Evolutionary conservation across 2,888 invertebrate species (phyloP).

Genomic region (Heliconius sara): DNA sequence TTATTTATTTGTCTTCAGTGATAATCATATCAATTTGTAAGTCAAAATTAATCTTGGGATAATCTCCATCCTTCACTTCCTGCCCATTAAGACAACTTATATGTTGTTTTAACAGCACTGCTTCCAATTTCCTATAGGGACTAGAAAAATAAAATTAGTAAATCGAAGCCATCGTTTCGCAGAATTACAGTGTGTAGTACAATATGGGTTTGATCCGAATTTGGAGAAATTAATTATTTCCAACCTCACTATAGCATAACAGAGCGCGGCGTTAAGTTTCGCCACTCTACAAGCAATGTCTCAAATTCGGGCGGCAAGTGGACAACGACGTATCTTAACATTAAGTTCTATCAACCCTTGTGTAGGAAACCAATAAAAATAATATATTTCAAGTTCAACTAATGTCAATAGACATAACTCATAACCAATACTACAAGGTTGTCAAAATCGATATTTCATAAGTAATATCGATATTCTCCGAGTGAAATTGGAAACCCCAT

Average conservation of each 20-base stretch:
- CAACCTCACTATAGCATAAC: background rate
- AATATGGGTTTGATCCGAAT: background rate
- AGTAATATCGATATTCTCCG: too few relatives aligned
- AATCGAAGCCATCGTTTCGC: too few relatives aligned
- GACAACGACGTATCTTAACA: too few relatives aligned
- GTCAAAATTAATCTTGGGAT: background rate
- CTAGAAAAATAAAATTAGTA: too few relatives aligned
- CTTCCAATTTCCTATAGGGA: background rate
- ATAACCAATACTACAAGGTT: too few relatives aligned
- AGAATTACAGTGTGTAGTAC: background rate
- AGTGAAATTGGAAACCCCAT: too few relatives aligned
- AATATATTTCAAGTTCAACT: too few relatives aligned
- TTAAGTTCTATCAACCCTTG: background rate
- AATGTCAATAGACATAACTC: too few relatives aligned
- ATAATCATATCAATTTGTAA: background rate
- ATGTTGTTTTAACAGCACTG: background rate
- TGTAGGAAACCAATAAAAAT: background rate
- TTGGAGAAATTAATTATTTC: background rate
- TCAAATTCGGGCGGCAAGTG: background rate
- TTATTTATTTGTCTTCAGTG: too few relatives aligned
- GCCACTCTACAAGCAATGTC: background rate
- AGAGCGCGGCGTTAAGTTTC: too few relatives aligned
- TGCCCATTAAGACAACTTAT: background rate
- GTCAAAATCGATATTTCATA: too few relatives aligned
- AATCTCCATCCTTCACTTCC: background rate